Evolutionary conservation across 2,888 invertebrate genomes (phyloP).

Genomic region (Dryocosmus kuriphilus): DNA sequence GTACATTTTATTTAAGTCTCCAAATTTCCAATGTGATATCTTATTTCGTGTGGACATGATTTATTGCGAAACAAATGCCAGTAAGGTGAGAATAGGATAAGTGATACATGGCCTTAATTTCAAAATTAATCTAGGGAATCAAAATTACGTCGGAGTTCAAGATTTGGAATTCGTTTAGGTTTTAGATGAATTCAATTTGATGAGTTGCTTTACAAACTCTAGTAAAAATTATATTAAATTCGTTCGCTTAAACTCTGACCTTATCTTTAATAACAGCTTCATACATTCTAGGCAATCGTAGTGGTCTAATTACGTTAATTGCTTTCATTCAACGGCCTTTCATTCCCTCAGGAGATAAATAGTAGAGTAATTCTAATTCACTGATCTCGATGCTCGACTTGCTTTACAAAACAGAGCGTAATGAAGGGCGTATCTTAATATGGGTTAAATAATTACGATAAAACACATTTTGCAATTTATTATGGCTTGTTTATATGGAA

Average conservation of each 20-base stretch:
- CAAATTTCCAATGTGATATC: too few species aligned
- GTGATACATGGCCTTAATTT: too few species aligned
- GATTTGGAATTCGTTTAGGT: too few species aligned
- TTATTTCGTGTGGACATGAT: too few species aligned
- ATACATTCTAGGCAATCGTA: not conserved
- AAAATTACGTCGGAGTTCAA: too few species aligned
- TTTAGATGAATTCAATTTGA: not conserved
- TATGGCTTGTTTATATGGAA: not conserved
- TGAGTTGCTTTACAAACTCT: not conserved
- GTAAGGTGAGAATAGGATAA: too few species aligned
- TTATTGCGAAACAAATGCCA: too few species aligned
- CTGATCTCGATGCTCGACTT: not conserved
- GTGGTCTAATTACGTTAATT: constrained; percentile 23
- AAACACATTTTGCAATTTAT: not conserved
- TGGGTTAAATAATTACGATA: constrained; percentile 12
- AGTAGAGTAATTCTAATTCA: constrained; percentile 5
- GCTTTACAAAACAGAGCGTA: not conserved
- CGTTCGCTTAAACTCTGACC: constrained; percentile 3
- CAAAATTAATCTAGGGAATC: too few species aligned
- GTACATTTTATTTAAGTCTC: too few species aligned
- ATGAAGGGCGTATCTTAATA: not conserved
- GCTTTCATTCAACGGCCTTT: constrained; percentile 30
- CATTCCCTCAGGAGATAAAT: constrained; percentile 11
- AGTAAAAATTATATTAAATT: constrained; percentile 8
- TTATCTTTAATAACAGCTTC: constrained; percentile 22